These are phyloP conservation scores for Xiphophorus maculatus DNA, from an alignment of 2,113 vertebrate genomes.

Conservation along the genomic window DNA sequence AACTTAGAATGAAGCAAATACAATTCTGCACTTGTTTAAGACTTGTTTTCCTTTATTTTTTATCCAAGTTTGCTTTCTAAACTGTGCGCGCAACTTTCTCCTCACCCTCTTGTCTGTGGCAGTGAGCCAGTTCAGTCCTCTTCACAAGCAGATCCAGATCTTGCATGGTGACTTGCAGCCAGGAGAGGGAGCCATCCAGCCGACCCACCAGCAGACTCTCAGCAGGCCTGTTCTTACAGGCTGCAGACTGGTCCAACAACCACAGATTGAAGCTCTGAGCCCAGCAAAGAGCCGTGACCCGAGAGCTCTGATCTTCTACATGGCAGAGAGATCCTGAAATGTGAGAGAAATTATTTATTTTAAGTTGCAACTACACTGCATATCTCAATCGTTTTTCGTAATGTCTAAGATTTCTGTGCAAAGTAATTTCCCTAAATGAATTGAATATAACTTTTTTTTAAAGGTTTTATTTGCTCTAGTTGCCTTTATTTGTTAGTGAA, in stretches of 20 bases:
- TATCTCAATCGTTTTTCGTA: not conserved
- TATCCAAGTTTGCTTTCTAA: conserved; percentile 1
- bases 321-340: conserved; percentile 76
- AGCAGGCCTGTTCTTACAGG: conserved; percentile 48
- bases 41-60: not conserved
- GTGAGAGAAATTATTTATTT: not conserved
- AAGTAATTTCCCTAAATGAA: not conserved
- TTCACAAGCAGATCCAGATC: conserved; percentile 69
- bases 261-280: conserved; percentile 71
- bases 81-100: not conserved
- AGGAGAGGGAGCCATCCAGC: conserved; percentile 82
- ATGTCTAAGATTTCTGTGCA: not conserved
- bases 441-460: too few relatives aligned
- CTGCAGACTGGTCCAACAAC: conserved; percentile 47
- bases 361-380: not conserved
- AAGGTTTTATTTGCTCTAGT: too few relatives aligned
- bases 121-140: conserved; percentile 74
- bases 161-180: conserved; percentile 78
- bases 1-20: not conserved
- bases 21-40: not conserved
- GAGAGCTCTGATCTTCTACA: conserved; percentile 75
- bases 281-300: conserved; percentile 82
- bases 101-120: conserved; percentile 79
- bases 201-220: conserved; percentile 80
- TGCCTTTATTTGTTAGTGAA: too few relatives aligned